Evolutionary conservation across 2,113 vertebrate genomes (phyloP), one percentile per base, ranked within the genome.

Genomic region (Orthonyx spaldingii): DNA sequence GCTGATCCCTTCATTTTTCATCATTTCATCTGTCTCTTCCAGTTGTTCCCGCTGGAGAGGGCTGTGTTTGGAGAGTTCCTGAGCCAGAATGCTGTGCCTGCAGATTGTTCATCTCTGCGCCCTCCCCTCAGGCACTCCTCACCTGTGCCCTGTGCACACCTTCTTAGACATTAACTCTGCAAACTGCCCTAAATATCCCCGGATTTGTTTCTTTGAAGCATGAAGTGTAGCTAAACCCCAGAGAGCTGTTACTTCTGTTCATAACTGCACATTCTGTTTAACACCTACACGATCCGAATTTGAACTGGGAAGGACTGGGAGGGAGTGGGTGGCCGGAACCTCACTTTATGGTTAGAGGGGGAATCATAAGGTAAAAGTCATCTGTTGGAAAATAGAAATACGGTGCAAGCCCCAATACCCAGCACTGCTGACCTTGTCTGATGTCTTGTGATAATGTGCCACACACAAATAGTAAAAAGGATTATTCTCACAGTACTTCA

Each of bases 1-100:
- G 93, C 94, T 86, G 90, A 89, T 92, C 76, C 47, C 56, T 92
- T 96, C 60, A 78, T 94, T 97, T 96, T 90, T 93, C 79, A 92
- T 70, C 47, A 59, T 94, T 90, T 87, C 42, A 41, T 13, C 66
- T 77, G 76, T 77, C 86, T 72, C 59, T 86, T 71, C 60, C 79
- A 59, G 0, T 81, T 84, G 65, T 92, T 92, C 76, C 88, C 9
- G 7, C 46, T 84, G 83, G 59, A 75, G 64, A 92, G 85, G 63
- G 30, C 68, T 88, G 78, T 84, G 87, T 78, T 91, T 81, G 60
- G 81, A 91, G 87, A 87, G 70, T 10, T 89, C 53, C 77, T 53
- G 87, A 71, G 84, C 69, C 95, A 94, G 72, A 81, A n/a, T 44
- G 79, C 92, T 88, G 39, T 41, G 71, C 55, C 14, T 44, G 92